These are phyloP conservation scores for Apostichopus californicus DNA, from an alignment of 35 echinoderm and acorn worm species.

Conservation along the genomic window DNA sequence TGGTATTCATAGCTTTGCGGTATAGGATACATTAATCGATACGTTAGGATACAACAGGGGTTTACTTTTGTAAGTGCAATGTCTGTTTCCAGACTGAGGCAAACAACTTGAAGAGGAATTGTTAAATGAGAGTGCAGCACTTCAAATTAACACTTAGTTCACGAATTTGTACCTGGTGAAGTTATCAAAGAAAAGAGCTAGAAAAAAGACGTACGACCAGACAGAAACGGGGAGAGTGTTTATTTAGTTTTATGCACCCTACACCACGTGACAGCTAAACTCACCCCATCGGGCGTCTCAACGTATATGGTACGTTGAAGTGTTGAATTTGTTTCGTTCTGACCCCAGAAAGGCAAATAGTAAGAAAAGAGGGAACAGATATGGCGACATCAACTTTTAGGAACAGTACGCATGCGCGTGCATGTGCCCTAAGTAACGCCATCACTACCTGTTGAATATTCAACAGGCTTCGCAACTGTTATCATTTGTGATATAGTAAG, in stretches of 20 bases:
- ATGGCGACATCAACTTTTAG: conserved; percentile 21
- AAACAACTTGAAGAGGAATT: background rate
- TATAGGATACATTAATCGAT: background rate
- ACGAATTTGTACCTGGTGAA: background rate
- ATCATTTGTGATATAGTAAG: no score
- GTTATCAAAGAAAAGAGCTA: background rate
- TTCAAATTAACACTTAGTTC: no score
- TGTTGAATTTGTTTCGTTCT: conserved; percentile 33
- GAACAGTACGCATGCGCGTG: conserved; percentile 42
- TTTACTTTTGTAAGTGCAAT: no score
- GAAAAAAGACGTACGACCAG: conserved; percentile 11
- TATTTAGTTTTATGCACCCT: background rate
- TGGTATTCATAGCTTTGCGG: background rate
- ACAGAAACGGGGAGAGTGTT: background rate
- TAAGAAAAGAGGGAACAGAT: conserved; percentile 18
- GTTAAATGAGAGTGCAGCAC: background rate
- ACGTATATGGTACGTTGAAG: conserved; percentile 13
- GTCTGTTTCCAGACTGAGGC: no score
- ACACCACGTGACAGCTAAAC: conserved; percentile 35
- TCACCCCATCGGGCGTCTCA: conserved; percentile 29
- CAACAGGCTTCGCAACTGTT: no score
- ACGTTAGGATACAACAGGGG: no score
- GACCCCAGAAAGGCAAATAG: conserved; percentile 11
- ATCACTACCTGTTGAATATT: no score
- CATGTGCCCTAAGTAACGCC: background rate